Conservation (phyloP, 2,113 vertebrate genomes). For the Sebastes fasciatus region DNA sequence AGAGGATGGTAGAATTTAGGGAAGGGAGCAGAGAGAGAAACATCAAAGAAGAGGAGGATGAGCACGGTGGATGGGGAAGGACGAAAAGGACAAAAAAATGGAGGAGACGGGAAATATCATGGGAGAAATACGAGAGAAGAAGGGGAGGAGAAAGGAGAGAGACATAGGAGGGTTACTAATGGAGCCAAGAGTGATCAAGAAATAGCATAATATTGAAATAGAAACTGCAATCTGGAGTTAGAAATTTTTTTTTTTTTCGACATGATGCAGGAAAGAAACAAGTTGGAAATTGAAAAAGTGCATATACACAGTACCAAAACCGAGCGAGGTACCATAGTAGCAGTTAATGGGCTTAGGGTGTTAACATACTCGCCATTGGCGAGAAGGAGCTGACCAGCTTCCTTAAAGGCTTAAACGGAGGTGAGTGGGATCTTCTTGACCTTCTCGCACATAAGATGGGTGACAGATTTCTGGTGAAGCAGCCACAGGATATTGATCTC, state of each 20-base stretch:
- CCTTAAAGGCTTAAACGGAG: constrained; percentile 54
- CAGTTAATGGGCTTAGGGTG: constrained; percentile 60
- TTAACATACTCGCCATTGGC: constrained; percentile 19
- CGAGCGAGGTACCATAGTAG: constrained; percentile 6
- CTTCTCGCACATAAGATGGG: not conserved
- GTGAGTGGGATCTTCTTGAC: constrained; percentile 41
- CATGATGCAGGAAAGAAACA: not conserved
- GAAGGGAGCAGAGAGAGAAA: not conserved
- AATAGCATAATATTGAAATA: constrained; percentile 26
- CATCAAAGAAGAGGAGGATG: constrained; percentile 26
- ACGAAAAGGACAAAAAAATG: constrained; percentile 13
- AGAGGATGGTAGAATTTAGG: not conserved
- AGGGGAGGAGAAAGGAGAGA: not conserved
- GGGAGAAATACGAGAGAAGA: not conserved
- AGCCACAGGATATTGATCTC: constrained; percentile 5
- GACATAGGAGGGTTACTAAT: constrained; percentile 36
- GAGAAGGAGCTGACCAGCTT: constrained; percentile 44
- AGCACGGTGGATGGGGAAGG: constrained; percentile 6
- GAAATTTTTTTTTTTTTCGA: constrained; percentile 5
- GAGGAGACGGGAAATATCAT: not conserved
- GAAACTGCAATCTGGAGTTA: not conserved
- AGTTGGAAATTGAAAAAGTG: not conserved
- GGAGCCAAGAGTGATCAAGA: constrained; percentile 10
- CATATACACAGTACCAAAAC: not conserved
- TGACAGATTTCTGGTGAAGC: constrained; percentile 33